These are phyloP conservation scores for Grammomys dolichurus DNA, from an alignment of 2,113 vertebrate genomes.

Conservation along the genomic window DNA sequence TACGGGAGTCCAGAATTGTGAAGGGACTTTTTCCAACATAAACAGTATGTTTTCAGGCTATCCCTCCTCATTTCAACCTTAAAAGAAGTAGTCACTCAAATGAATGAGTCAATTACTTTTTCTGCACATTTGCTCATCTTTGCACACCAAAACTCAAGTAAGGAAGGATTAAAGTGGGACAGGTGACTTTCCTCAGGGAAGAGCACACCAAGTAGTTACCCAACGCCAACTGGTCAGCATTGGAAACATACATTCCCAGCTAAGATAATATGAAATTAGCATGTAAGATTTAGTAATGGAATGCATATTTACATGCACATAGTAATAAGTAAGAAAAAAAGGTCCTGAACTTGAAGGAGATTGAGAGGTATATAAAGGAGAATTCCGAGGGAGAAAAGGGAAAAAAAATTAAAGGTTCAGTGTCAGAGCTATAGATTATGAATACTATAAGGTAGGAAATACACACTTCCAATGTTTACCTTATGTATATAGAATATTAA, in stretches of 20 bases:
- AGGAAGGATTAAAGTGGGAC: background rate
- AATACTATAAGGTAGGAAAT: background rate
- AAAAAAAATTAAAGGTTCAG: background rate
- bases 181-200: background rate
- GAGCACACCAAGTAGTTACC: background rate
- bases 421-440: background rate
- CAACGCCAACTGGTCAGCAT: background rate
- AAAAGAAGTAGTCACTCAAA: background rate
- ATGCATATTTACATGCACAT: background rate
- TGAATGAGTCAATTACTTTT: background rate
- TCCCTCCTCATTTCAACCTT: background rate
- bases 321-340: background rate
- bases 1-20: constrained; percentile 52
- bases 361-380: background rate
- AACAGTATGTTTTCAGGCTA: background rate
- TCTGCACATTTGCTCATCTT: constrained; percentile 2
- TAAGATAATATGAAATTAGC: background rate
- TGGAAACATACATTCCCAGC: too few relatives aligned
- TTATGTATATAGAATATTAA: background rate
- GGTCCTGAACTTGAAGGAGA: background rate
- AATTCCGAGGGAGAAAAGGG: background rate
- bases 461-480: background rate
- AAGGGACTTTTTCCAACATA: background rate
- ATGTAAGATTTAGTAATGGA: background rate
- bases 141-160: background rate